Evolutionary conservation across 2,888 invertebrate genomes (phyloP), one percentile per base, ranked within the genome.

Genomic region (Pomacea canaliculata): DNA sequence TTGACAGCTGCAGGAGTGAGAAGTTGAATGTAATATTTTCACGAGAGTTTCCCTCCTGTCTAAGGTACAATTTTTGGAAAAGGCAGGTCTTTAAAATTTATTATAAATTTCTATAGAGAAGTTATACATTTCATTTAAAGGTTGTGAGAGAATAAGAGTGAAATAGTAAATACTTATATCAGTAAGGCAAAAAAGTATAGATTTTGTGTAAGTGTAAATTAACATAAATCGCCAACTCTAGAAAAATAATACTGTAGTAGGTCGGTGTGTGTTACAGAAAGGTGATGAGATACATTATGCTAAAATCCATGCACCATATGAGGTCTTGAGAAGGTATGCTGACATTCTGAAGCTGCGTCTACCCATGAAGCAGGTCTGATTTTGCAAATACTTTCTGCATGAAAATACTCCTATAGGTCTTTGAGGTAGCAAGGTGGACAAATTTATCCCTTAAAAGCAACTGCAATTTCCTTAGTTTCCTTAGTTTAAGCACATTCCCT

Each of bases 331-430:
- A 83, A 93, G 96, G 85, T 97, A 97, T 91, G 94, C 96, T 79
- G 98, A 98, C 92, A 95, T 97, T 86, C 93, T 97, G 84, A 97
- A 97, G 90, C 92, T 97, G 48, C 93, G 96, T 89, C 94, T 97
- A 95, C 97, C 97, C 7, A 97, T 98, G 96, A 96, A 95, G 93
- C 95, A 94, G 93, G 94, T 95, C 89, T 88, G 87, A 71, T 48
- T 65, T n/a, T 18, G 51, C 27, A 37, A 23, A 8, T 70, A 16
- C 46, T 62, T n/a, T 70, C 16, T 73, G 8, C 19, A 56, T 56
- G 8, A 23, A 37, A 13, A 23, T 60, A 60, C 70, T n/a, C 8
- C 60, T 68, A 70, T 37, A 37, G 37, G 27, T 62, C 23, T 59
- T 46, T 62, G 46, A 71, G 27, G 19, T n/a, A 23, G 27, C 51